Evolutionary conservation across 2,888 invertebrate species (phyloP), one percentile per base, ranked within the genome.

Genomic region (Alloscopus bannaensis): DNA sequence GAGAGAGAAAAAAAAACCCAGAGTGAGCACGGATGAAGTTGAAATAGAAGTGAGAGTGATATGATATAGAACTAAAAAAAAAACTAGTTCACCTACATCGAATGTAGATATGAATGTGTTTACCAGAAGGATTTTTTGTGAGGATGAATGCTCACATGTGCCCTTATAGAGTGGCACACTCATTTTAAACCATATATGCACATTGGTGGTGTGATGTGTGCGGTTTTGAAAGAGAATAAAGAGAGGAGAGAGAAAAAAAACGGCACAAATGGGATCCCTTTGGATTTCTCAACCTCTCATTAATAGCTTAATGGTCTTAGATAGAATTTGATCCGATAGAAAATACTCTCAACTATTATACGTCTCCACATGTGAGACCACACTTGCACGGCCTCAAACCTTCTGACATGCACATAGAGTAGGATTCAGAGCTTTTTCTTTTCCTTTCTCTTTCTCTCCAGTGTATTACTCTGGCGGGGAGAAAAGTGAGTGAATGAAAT

Each of bases 301-400:
- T 69, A 69, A 69, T 69, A 69, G 28, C 59, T 69, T 69, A 69
- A 69, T 69, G 69, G 69, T 29, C 59, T 28, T 69, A 69, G 31
- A 68, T 68, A 68, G 57, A 68, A 55, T 55, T 57, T 40, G 68
- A 68, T 68, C 68, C 42, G 40, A 26, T 40, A 18, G 52, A 52
- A 36, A 20, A 20, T 66, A 31, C 31, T 31, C 52, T 31, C 20
- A 2, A 59, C 59, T 29, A n/a, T 52, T 52, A 24, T 52, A 18
- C 52, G 22, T 55, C 45, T 11, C n/a, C n/a, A 52, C 28, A 40
- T 42, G 26, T 52, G 66, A 52, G 66, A 29, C 31, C 52, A 36
- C 31, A 31, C 3, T 16, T 16, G 45, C 45, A 45, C 45, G 45
- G 18, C 45, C 52, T 55, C 31, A 24, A 24, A 55, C n/a, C 55